phyloP scores from a whole-genome alignment of 92 coral and sea anemone species.

The Porites lobata region DNA sequence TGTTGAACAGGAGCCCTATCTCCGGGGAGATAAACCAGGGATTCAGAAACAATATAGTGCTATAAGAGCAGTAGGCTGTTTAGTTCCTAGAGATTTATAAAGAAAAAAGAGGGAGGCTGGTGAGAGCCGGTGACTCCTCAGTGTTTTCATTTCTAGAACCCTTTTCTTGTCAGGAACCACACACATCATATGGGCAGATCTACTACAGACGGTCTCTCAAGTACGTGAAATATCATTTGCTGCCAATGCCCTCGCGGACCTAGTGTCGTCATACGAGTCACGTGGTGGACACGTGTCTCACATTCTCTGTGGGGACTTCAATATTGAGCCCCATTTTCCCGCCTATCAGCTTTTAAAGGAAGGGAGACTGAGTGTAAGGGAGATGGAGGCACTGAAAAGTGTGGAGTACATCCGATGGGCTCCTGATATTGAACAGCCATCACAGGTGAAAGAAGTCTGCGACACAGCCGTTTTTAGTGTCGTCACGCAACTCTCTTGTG shows the following conservation, averaged over 20 bases:
- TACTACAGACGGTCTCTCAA: constrained; percentile 55
- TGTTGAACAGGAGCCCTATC: no score
- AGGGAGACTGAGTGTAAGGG: constrained; percentile 5
- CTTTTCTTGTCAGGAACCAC: constrained; percentile 42
- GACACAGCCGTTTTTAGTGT: no score
- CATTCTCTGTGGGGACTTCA: constrained; percentile 87
- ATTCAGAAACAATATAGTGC: no score
- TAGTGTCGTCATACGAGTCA: constrained; percentile 34
- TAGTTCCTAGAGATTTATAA: no score
- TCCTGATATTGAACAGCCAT: not conserved
- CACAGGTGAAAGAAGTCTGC: constrained; percentile 2
- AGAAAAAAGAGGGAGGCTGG: no score
- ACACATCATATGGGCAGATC: constrained; percentile 40
- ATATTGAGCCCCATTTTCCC: constrained; percentile 80
- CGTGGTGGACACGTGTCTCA: constrained; percentile 36
- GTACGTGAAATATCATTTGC: constrained; percentile 58
- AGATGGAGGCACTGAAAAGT: not conserved
- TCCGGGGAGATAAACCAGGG: no score
- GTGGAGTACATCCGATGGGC: constrained; percentile 17
- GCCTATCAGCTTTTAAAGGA: constrained; percentile 61
- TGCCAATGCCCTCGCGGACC: constrained; percentile 57
- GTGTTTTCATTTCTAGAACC: no score
- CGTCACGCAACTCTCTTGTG: no score
- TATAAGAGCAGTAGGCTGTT: no score
- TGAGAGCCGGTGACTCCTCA: no score